phyloP scores from a whole-genome alignment of 2,113 vertebrate genomes.

The Microtus oregoni region DNA sequence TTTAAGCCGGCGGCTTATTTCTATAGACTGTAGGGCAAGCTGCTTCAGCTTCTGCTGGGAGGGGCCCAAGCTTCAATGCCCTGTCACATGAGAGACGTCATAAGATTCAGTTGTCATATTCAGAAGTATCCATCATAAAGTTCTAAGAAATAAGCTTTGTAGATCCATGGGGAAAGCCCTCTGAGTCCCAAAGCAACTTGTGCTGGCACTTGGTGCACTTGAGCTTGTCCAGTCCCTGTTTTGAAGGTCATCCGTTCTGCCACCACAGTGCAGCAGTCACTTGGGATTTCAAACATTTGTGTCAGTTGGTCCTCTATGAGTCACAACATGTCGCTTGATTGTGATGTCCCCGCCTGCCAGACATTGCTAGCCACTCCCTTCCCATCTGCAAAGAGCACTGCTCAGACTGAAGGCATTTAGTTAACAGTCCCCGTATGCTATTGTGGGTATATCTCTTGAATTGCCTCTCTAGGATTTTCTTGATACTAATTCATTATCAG shows the following conservation, averaged over 20 bases:
- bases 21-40: neutral
- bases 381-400: neutral
- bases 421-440: neutral
- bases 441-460: neutral
- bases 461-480: neutral
- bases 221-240: neutral
- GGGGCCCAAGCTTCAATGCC: neutral
- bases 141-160: neutral
- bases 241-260: neutral
- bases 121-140: neutral
- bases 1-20: neutral
- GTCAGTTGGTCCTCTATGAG: neutral
- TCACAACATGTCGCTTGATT: neutral
- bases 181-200: neutral
- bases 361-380: neutral
- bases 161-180: conserved; percentile 1
- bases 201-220: neutral
- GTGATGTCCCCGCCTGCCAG: neutral
- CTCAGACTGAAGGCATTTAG: neutral
- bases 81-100: neutral
- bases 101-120: neutral
- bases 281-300: neutral
- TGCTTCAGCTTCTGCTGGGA: neutral
- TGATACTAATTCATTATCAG: neutral
- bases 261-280: neutral